Percentiles rank a stretch among this genome's conserved stretches.
phyloP scores from a whole-genome alignment of 2,797 vertebrate genomes.

The Xenops minutus region DNA sequence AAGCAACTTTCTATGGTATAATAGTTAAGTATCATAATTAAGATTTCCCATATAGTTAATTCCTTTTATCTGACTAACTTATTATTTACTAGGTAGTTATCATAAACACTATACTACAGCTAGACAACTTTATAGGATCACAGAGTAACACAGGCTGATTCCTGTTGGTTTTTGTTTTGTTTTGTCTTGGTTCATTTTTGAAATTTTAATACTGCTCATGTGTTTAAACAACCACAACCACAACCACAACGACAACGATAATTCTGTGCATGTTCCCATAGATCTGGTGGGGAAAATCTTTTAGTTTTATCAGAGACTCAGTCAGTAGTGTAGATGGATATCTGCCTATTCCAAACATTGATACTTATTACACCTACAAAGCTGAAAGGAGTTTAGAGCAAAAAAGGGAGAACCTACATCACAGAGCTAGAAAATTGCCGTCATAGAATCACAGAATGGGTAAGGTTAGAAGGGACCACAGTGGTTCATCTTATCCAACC shows the following conservation, averaged over 20 bases:
- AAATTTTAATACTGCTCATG: background rate
- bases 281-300: background rate
- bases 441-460: no score
- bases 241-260: background rate
- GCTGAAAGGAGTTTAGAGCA: background rate
- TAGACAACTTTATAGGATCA: background rate
- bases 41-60: background rate
- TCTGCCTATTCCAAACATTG: background rate
- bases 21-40: background rate
- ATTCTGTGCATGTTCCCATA: background rate
- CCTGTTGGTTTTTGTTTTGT: accelerated
- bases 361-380: no score
- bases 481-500: background rate
- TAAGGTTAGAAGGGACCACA: background rate
- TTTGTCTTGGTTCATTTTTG: background rate
- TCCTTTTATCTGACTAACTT: background rate
- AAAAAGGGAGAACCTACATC: background rate
- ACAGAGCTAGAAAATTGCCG: background rate
- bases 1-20: background rate
- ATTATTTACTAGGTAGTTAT: background rate
- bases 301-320: background rate
- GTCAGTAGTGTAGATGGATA: background rate
- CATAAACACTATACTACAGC: background rate
- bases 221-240: background rate
- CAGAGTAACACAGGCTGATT: background rate